Evolutionary conservation across 1,140 invertebrate species (phyloP), one percentile per base, ranked within the genome.

Genomic region (Anastatus disparis): DNA sequence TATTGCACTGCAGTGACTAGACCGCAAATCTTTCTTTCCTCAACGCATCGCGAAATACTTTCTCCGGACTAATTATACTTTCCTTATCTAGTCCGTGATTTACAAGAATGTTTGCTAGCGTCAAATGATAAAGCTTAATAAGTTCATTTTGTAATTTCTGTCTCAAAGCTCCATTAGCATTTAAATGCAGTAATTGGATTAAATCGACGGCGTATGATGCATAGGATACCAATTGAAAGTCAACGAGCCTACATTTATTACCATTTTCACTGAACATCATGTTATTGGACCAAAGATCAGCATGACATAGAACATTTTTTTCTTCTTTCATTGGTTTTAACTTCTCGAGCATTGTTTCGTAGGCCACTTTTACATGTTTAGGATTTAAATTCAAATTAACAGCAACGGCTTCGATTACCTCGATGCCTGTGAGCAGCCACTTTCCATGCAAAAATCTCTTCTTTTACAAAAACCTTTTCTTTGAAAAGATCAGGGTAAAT

Each of bases 281-380:
- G 20, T 67, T 67, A 24, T 67, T 67, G 3, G 4, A 7, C 65
- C 65, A 67, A 1, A 67, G 42, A 31, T 67, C 65, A 6, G 9
- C 9, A 27, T 67, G 65, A 12, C 24, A 29, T 7, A 67, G n/a
- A 3, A 67, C 65, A 10, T 67, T 67, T 26, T 3, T 46, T n/a
- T 17, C 22, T 4, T 24, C 38, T 0, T 53, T 15, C 3, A 10
- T 20, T 6, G 17, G 15, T 9, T 26, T 44, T 15, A 56, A 12
- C 2, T 12, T 15, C 2, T 58, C n/a, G 1, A 58, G 1, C 17
- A 24, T 22, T 24, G 58, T 1, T 10, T 24, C 9, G 53, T 67
- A 67, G 8, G 65, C 65, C 1, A 3, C 20, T 3, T 10, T 0
- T 1, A 31, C 53, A 3, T 15, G 8, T 8, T 15, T 22, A 4